A percentile compares a stretch with the other conserved stretches of the same genome.
Evolutionary conservation across 2,888 invertebrate genomes (phyloP).

Genomic region (Automeris io): DNA sequence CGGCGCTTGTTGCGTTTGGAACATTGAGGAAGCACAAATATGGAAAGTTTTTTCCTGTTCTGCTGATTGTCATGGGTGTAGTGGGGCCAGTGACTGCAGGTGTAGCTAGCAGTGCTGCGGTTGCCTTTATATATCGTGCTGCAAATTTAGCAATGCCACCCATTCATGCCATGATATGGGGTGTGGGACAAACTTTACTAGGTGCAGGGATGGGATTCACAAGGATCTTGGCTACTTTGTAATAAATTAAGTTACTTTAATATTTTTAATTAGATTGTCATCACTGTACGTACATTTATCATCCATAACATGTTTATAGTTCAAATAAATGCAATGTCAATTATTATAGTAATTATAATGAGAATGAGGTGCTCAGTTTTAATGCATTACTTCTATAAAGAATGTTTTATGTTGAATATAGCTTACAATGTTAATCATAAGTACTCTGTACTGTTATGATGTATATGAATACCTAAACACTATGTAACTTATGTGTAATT

Average conservation of each 20-base stretch:
- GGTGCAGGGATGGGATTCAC: constrained; percentile 95
- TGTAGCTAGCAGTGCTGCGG: constrained; percentile 91
- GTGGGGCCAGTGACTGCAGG: constrained; percentile 93
- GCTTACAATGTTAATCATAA: not conserved
- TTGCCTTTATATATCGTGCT: constrained; percentile 95
- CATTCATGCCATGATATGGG: constrained; percentile 95
- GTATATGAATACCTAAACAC: too few species aligned
- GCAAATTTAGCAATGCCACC: constrained; percentile 93
- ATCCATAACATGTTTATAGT: constrained; percentile 15
- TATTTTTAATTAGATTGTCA: constrained; percentile 15
- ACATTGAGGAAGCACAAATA: constrained; percentile 95
- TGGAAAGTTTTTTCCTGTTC: constrained; percentile 94
- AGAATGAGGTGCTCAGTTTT: constrained; percentile 36
- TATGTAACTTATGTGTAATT: too few species aligned
- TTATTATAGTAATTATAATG: constrained; percentile 40
- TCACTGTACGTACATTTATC: constrained; percentile 3
- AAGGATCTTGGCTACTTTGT: constrained; percentile 93
- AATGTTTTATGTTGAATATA: constrained; percentile 13
- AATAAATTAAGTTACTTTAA: constrained; percentile 44
- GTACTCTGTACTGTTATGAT: too few species aligned
- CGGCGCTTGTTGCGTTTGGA: constrained; percentile 92
- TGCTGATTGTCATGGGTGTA: constrained; percentile 93
- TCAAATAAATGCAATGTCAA: constrained; percentile 41
- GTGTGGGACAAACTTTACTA: constrained; percentile 93
- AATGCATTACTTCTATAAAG: constrained; percentile 25